Evolutionary conservation across 2,113 vertebrate species (phyloP).

Genomic region (Suricata suricatta): DNA sequence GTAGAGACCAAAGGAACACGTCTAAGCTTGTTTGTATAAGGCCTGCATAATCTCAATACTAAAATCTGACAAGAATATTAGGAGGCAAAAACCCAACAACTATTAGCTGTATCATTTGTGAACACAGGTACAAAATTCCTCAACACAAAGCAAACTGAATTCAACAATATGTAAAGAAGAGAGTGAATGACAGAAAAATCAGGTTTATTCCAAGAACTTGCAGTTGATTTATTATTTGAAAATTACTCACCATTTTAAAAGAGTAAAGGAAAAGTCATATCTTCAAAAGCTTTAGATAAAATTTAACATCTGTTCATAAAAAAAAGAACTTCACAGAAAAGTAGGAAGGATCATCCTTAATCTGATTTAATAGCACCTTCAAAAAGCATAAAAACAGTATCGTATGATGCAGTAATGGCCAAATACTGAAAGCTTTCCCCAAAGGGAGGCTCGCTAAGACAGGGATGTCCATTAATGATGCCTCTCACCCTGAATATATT

Average conservation of each 20-base stretch:
- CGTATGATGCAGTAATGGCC: neutral
- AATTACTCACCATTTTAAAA: neutral
- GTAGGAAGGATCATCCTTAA: neutral
- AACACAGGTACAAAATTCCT: neutral
- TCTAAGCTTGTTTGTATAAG: neutral
- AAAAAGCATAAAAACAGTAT: neutral
- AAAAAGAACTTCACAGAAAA: neutral
- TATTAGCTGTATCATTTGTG: neutral
- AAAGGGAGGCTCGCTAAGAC: neutral
- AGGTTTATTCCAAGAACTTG: neutral
- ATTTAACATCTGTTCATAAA: neutral
- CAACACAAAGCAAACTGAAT: neutral
- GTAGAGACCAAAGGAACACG: neutral
- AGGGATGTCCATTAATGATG: neutral
- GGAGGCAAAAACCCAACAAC: neutral
- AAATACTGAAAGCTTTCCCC: neutral
- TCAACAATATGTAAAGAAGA: neutral
- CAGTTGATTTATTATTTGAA: neutral
- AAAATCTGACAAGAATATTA: neutral
- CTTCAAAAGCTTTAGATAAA: neutral
- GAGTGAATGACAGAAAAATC: neutral
- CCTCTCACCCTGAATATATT: neutral
- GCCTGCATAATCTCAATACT: neutral
- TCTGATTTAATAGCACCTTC: neutral
- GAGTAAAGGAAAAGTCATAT: neutral